phyloP scores from a whole-genome alignment of 2,797 vertebrate genomes.

The Smutsia gigantea region DNA sequence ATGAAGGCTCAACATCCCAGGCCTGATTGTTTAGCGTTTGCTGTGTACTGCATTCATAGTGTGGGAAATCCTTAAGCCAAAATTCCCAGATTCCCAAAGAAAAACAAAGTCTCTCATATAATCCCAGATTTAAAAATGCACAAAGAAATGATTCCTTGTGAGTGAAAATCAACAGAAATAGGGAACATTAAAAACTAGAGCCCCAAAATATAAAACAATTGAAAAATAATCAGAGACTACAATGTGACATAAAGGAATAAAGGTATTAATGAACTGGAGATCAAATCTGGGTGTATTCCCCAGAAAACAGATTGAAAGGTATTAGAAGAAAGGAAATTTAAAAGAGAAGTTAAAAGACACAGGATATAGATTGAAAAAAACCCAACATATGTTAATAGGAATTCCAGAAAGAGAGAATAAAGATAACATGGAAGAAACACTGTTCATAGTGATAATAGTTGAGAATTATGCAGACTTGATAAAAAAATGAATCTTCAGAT shows the following conservation, averaged over 20 bases:
- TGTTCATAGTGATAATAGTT: not conserved
- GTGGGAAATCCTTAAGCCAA: not conserved
- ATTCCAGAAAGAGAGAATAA: not conserved
- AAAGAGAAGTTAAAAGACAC: not conserved
- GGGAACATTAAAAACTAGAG: not conserved
- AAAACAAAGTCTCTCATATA: conserved; percentile 31
- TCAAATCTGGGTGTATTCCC: not conserved
- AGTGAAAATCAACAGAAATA: conserved; percentile 23
- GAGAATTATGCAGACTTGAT: conserved; percentile 11
- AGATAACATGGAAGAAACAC: not conserved
- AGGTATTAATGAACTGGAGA: not conserved
- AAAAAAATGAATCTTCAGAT: not conserved
- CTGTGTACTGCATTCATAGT: not conserved
- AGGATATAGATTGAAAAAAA: not conserved
- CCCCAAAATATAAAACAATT: conserved; percentile 9
- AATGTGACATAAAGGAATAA: not conserved
- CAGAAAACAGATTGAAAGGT: not conserved
- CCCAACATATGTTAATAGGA: not conserved
- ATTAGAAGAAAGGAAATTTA: not conserved
- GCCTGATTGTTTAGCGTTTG: not conserved
- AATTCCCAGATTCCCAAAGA: conserved; percentile 7
- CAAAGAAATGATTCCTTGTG: conserved; percentile 47
- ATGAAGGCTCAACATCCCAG: not conserved
- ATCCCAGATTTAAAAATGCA: conserved; percentile 23
- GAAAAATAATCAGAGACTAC: not conserved